These are phyloP conservation scores for Erebia palarica DNA, from an alignment of 2,888 invertebrate species.

Conservation along the genomic window DNA sequence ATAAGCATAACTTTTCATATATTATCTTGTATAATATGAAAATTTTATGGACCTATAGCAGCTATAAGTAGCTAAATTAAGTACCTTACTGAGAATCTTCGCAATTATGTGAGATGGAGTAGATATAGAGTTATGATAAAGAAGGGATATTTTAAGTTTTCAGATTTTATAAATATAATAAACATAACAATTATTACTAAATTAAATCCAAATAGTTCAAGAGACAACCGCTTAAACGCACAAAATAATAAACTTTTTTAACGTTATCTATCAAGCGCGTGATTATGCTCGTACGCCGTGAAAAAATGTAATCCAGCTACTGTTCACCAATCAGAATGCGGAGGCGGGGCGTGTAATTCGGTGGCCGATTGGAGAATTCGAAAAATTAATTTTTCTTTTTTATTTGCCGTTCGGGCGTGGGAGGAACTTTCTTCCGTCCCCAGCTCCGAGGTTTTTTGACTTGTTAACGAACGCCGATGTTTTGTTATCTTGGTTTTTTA, in stretches of 20 bases:
- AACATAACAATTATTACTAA: too few relatives aligned
- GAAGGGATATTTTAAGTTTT: too few relatives aligned
- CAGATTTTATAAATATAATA: too few relatives aligned
- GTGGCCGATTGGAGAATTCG: slow-evolving; percentile 65
- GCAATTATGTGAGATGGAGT: too few relatives aligned
- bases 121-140: too few relatives aligned
- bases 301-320: slow-evolving; percentile 63
- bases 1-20: too few relatives aligned
- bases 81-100: too few relatives aligned
- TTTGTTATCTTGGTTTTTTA: slow-evolving; percentile 11
- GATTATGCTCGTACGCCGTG: slow-evolving; percentile 40
- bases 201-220: background rate
- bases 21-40: too few relatives aligned
- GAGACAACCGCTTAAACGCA: background rate
- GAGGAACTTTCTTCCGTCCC: slow-evolving; percentile 78
- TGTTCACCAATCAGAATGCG: slow-evolving; percentile 70
- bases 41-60: too few relatives aligned
- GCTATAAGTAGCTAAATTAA: too few relatives aligned
- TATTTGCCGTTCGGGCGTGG: slow-evolving; percentile 63
- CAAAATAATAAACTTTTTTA: background rate
- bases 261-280: slow-evolving; percentile 27
- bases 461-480: slow-evolving; percentile 52
- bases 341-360: slow-evolving; percentile 76
- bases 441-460: slow-evolving; percentile 67
- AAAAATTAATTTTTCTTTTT: slow-evolving; percentile 64